Evolutionary conservation across 1,140 invertebrate genomes (phyloP).

Genomic region (Meloidogyne floridensis): DNA sequence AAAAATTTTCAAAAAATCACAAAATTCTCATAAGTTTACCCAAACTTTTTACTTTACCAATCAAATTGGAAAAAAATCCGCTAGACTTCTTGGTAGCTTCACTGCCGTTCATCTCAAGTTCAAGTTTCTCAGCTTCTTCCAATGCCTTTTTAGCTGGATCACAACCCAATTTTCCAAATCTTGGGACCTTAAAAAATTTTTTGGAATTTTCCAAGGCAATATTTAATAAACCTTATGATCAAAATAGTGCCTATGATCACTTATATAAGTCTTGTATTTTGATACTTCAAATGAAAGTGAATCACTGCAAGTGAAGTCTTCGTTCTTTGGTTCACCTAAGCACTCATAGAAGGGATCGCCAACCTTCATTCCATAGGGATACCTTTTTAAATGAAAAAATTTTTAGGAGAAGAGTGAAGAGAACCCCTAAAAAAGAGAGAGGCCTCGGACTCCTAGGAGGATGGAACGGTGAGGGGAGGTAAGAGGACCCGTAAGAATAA

Average conservation of each 20-base stretch:
- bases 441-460: no score
- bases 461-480: no score
- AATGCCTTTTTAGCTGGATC: slow-evolving; percentile 19
- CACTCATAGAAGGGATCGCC: slow-evolving; percentile 43
- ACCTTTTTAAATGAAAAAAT: slow-evolving; percentile 13
- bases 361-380: slow-evolving; percentile 32
- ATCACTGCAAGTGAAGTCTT: slow-evolving; percentile 49
- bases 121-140: not conserved
- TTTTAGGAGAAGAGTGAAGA: no score
- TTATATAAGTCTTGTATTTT: slow-evolving; percentile 46
- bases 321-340: slow-evolving; percentile 42
- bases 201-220: not conserved
- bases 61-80: not conserved
- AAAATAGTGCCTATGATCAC: slow-evolving; percentile 52
- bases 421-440: no score
- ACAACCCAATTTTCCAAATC: slow-evolving; percentile 40
- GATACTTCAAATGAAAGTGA: slow-evolving; percentile 40
- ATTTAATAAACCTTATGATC: slow-evolving; percentile 43
- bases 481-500: no score
- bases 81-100: not conserved
- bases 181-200: slow-evolving; percentile 27
- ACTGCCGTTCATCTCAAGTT: not conserved
- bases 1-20: not conserved
- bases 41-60: not conserved
- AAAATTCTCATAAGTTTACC: not conserved